These are phyloP conservation scores for Pterocles gutturalis DNA, from an alignment of 2,113 vertebrate species.

Conservation along the genomic window DNA sequence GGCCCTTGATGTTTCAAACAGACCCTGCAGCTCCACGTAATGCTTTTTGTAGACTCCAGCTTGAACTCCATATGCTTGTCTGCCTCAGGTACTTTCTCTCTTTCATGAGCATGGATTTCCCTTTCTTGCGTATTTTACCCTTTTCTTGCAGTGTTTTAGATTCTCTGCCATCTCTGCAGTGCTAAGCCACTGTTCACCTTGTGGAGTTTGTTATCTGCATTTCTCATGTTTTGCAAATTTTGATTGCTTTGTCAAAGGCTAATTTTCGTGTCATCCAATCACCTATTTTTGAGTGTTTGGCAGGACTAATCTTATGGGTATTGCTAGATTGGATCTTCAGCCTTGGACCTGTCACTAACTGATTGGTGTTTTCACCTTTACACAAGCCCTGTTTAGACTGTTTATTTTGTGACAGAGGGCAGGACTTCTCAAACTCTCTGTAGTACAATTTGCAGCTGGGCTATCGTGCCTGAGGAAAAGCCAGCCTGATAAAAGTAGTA, in stretches of 20 bases:
- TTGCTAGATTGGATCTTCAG: not conserved
- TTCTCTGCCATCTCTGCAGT: not conserved
- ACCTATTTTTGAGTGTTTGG: not conserved
- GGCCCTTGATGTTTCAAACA: slow-evolving; percentile 5
- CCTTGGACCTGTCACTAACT: not conserved
- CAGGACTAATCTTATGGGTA: not conserved
- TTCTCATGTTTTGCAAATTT: not conserved
- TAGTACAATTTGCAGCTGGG: not conserved
- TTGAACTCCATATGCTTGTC: slow-evolving; percentile 33
- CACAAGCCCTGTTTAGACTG: not conserved
- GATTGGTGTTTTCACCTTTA: not conserved
- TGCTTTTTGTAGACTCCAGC: slow-evolving; percentile 16
- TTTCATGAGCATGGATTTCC: not conserved
- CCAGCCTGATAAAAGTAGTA: not conserved
- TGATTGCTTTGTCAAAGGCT: not conserved
- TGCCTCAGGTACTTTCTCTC: not conserved
- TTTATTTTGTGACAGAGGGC: not conserved
- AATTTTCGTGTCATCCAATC: not conserved
- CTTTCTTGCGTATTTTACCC: not conserved
- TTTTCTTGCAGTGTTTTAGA: not conserved
- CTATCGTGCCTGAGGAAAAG: not conserved
- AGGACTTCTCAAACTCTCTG: not conserved
- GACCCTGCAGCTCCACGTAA: slow-evolving; percentile 30
- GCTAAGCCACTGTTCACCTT: not conserved
- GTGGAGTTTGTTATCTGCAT: not conserved